Percentiles rank a stretch among this genome's conserved stretches.
These are phyloP conservation scores for Rhogogaster chlorosoma DNA, from an alignment of 2,888 invertebrate genomes.

Conservation along the genomic window DNA sequence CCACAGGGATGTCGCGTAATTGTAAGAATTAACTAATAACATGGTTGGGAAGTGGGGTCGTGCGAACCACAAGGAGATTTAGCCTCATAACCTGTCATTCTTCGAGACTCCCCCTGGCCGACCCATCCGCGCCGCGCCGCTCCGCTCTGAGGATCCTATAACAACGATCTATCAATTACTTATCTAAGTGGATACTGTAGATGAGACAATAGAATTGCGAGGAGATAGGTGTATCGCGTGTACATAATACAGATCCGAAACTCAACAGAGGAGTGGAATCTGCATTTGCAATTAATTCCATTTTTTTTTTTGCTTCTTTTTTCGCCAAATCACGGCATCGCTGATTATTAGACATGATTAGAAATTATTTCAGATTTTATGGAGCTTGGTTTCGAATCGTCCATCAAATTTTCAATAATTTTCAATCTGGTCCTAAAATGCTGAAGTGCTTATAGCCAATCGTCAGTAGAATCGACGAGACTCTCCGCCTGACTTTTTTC, in stretches of 20 bases:
- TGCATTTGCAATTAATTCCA: conserved; percentile 35
- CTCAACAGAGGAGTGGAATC: background rate
- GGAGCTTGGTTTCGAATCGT: no score
- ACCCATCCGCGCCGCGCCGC: conserved; percentile 57
- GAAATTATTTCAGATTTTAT: no score
- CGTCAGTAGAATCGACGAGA: background rate
- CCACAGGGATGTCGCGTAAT: conserved; percentile 76
- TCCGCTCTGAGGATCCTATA: conserved; percentile 33
- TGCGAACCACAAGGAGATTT: conserved; percentile 72
- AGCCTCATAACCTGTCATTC: conserved; percentile 75
- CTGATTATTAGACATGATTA: no score
- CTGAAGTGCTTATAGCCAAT: no score
- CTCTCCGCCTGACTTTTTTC: background rate
- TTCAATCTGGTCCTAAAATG: no score
- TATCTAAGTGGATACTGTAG: conserved; percentile 71
- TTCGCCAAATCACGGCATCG: background rate
- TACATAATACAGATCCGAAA: background rate
- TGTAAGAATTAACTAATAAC: conserved; percentile 78
- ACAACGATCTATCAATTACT: conserved; percentile 73
- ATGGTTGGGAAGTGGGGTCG: conserved; percentile 73
- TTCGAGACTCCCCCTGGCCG: conserved; percentile 66
- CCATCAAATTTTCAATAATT: no score
- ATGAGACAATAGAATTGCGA: conserved; percentile 73
- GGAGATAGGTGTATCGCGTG: background rate
- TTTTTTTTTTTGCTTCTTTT: background rate